Evolutionary conservation across 2,888 invertebrate species (phyloP), one percentile per base, ranked within the genome.

Genomic region (Cistogaster globosa): DNA sequence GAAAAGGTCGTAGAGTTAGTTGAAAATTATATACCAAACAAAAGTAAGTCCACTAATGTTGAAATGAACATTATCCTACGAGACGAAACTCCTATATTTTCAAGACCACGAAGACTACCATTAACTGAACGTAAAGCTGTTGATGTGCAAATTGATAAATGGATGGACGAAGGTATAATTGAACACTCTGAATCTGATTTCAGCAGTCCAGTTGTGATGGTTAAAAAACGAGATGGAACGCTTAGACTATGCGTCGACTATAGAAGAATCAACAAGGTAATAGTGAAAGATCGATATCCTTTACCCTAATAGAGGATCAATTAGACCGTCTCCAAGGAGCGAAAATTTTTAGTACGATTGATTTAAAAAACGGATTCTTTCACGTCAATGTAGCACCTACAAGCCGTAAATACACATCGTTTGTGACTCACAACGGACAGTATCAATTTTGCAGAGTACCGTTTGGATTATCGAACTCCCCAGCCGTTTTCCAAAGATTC

Each of bases 311-410:
- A 12, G 45, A 45, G 14, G 45, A 45, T 14, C 45, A 45, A 12
- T 32, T 91, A 9, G 88, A 90, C 45, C 82, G 87, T 32, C 81
- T 90, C 2, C 87, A 88, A 71, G 88, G 88, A 14, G 88, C 89
- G 11, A 86, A 75, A 26, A 88, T 81, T 38, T 90, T 90, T 58
- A 90, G 86, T 9, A 88, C 89, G 18, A 77, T 90, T 7, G 90
- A 89, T 63, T 74, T 91, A 1, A 88, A 88, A 6, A 90, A 89
- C 18, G 90, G 90, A 0, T 91, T 91, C 81, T 91, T 91, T 18
- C 60, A 76, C 32, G 81, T 82, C n/a, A 45, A 69, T 16, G 76
- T 76, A 32, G 68, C 69, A 3, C n/a, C 57, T 14, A 36, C 53
- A n/a, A 76, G 71, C 11, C 38, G 82, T 16, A 76, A 76, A 42